Percentiles rank a stretch among this genome's conserved stretches.
Evolutionary conservation across 2,113 vertebrate species (phyloP).

Genomic region (Scolopax mira): DNA sequence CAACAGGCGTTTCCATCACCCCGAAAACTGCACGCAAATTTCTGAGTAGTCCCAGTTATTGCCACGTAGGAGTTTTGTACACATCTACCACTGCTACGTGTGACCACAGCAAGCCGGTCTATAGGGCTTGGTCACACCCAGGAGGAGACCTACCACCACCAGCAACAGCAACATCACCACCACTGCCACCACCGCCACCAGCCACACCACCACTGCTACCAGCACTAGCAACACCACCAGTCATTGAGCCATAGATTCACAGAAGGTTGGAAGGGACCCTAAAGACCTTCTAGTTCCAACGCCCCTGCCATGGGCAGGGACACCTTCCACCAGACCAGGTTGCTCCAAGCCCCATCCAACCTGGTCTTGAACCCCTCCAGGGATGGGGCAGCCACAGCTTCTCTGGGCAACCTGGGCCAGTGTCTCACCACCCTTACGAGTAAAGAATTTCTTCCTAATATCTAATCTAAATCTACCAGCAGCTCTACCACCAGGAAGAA

Average conservation of each 20-base stretch:
- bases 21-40: neutral
- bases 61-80: neutral
- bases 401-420: neutral
- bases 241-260: neutral
- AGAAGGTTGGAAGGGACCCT: neutral
- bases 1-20: neutral
- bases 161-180: neutral
- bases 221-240: neutral
- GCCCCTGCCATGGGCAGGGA: neutral
- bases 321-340: neutral
- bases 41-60: neutral
- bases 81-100: fast-evolving
- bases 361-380: neutral
- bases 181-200: neutral
- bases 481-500: neutral
- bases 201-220: neutral
- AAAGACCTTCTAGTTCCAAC: neutral
- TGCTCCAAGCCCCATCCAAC: neutral
- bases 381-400: neutral
- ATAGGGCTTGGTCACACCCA: fast-evolving
- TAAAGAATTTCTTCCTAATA: neutral
- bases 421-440: neutral
- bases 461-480: neutral
- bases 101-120: fast-evolving
- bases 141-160: neutral